These are phyloP conservation scores for Helleia helle DNA, from an alignment of 2,888 invertebrate genomes.

Conservation along the genomic window DNA sequence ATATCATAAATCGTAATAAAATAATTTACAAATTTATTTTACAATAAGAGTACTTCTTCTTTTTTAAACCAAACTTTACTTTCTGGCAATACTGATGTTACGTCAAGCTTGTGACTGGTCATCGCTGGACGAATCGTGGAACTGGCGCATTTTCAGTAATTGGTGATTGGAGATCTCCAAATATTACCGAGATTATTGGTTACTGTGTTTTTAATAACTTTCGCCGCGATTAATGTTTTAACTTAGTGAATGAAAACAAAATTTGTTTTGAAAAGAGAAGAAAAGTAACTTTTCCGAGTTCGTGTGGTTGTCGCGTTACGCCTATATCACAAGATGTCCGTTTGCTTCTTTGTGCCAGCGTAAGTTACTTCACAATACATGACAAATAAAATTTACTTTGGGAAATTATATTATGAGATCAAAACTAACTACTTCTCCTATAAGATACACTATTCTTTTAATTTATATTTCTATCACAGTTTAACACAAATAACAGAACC, in stretches of 20 bases:
- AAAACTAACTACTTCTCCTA: background rate
- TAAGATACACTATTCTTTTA: no score
- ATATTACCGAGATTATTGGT: constrained; percentile 71
- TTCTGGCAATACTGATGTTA: constrained; percentile 38
- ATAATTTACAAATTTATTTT: no score
- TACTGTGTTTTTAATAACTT: constrained; percentile 58
- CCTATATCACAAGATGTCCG: constrained; percentile 76
- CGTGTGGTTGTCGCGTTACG: constrained; percentile 29
- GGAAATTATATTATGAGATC: background rate
- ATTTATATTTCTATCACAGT: no score
- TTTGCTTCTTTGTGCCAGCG: constrained; percentile 81
- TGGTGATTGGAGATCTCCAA: constrained; percentile 73
- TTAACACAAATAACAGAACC: no score
- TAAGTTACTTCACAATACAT: constrained; percentile 60
- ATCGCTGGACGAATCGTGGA: constrained; percentile 73
- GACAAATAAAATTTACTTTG: no score
- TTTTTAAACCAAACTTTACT: background rate
- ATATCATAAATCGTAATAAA: no score
- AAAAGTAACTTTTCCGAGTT: constrained; percentile 29
- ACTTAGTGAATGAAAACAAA: constrained; percentile 34
- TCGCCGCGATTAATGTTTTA: constrained; percentile 49
- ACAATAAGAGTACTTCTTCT: no score
- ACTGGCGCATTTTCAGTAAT: constrained; percentile 69
- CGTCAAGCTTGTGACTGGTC: constrained; percentile 73
- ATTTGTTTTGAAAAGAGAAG: constrained; percentile 27